Conservation (phyloP, 2,113 vertebrate genomes). For the Thamnophis sirtalis region DNA sequence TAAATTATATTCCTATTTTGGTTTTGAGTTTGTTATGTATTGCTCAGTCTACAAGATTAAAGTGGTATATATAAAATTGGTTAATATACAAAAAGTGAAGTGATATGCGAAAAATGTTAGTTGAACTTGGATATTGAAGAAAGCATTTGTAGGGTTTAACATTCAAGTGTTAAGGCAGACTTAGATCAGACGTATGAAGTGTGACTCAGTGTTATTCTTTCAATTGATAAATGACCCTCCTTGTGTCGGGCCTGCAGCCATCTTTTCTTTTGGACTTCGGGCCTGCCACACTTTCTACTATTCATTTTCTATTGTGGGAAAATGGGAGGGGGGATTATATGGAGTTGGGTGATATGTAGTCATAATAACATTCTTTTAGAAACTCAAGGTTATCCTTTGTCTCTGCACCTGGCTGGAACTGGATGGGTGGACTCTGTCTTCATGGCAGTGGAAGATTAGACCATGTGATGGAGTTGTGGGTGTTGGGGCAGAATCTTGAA, state of each 20-base stretch:
- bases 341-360: too few relatives aligned
- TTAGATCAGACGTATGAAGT: background rate
- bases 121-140: background rate
- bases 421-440: too few relatives aligned
- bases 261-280: too few relatives aligned
- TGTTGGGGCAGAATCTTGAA: too few relatives aligned
- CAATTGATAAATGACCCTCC: background rate
- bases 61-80: background rate
- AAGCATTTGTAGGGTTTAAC: background rate
- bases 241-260: background rate
- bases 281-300: too few relatives aligned
- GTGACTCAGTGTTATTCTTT: background rate
- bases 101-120: background rate
- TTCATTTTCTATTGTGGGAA: too few relatives aligned
- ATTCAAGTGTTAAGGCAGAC: background rate
- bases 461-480: too few relatives aligned
- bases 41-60: background rate
- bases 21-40: background rate
- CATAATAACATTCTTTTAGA: too few relatives aligned
- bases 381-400: too few relatives aligned
- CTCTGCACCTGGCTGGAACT: too few relatives aligned
- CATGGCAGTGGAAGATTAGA: too few relatives aligned
- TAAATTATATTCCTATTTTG: background rate
- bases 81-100: background rate
- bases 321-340: too few relatives aligned